Base-by-base conservation (phyloP, 23 tunicate species). In the Botrylloides violaceus region DNA sequence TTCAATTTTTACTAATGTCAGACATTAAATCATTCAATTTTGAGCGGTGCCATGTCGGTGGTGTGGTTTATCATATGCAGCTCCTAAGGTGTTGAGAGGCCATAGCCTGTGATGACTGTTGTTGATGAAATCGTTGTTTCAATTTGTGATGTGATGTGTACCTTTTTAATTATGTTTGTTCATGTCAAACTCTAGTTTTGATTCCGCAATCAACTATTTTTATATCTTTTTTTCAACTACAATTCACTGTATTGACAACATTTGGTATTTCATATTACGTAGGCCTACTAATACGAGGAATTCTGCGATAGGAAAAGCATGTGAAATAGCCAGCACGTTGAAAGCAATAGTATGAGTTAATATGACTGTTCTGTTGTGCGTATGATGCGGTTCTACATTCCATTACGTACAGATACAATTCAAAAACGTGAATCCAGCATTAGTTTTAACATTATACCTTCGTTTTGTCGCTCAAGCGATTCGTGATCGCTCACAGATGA, bases 181-280 rank as follows among this genome's bases (percentile, higher is more conserved):
- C 15, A 15, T 43, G 53, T 43, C n/a, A n/a, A n/a, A n/a, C 53
- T 43, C 53, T 15, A 63, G 70, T 63, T 31, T 63, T 34, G 33
- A 63, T 63, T 63, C 6, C 20, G 34, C 35, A 63, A 63, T 63
- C 70, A 63, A 63, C 35, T 63, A 63, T 31, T 59, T 59, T 59
- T 59, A 22, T 59, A 59, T 59, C 28, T 12, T 59, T 59, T 59
- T 63, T 63, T 63, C 70, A 27, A 43, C 53, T 43, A 15, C 53
- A 43, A 43, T 43, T 43, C 53, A 43, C 53, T 43, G 53, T 43
- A 43, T 7, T 15, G 15, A 43, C 15, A 43, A 7, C 53, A 43
- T 9, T 43, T 43, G 53, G 12, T n/a, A n/a, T n/a, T n/a, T n/a
- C n/a, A n/a, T n/a, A n/a, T n/a, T n/a, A n/a, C n/a, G n/a, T n/a